Evolutionary conservation across 1,140 invertebrate species (phyloP).

Genomic region (Orussus abietinus): DNA sequence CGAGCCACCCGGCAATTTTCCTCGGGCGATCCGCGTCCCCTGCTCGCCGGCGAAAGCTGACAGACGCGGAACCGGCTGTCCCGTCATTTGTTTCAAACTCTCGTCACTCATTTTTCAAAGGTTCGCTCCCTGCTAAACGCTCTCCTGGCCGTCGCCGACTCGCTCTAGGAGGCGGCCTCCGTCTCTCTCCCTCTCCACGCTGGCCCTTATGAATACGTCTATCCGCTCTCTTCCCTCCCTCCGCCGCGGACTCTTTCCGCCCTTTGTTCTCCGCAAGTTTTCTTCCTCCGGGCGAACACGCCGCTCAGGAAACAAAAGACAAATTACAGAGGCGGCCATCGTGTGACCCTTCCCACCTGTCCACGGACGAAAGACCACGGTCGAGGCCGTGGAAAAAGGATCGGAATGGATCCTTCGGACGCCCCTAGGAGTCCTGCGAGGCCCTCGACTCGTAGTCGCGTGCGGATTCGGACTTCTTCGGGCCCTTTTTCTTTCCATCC

Average conservation of each 20-base stretch:
- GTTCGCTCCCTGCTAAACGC: constrained; percentile 21
- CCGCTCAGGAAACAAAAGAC: constrained; percentile 49
- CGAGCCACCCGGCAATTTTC: constrained; percentile 7
- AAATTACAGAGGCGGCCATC: constrained; percentile 46
- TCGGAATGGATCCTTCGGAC: neutral
- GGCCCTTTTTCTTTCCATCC: too few relatives aligned
- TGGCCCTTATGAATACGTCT: neutral
- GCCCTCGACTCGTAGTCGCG: too few relatives aligned
- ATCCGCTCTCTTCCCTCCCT: constrained; percentile 11
- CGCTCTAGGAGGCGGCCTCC: too few relatives aligned
- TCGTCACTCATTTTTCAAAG: constrained; percentile 49
- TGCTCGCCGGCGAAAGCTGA: constrained; percentile 17
- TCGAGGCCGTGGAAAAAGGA: constrained; percentile 8
- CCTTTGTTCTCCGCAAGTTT: constrained; percentile 38
- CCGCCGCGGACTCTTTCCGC: constrained; percentile 32
- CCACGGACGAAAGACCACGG: constrained; percentile 14
- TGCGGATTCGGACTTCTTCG: too few relatives aligned
- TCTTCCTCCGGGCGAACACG: constrained; percentile 13
- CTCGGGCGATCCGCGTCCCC: constrained; percentile 14
- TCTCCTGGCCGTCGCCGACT: neutral
- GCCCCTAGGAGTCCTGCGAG: too few relatives aligned
- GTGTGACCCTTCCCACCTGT: constrained; percentile 47
- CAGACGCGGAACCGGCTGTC: constrained; percentile 33
- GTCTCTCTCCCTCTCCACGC: neutral
- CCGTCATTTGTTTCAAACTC: constrained; percentile 43